A percentile compares a stretch with the other conserved stretches of the same genome.
Conservation (phyloP, 2,888 invertebrate genomes). For the Plusia festucae region DNA sequence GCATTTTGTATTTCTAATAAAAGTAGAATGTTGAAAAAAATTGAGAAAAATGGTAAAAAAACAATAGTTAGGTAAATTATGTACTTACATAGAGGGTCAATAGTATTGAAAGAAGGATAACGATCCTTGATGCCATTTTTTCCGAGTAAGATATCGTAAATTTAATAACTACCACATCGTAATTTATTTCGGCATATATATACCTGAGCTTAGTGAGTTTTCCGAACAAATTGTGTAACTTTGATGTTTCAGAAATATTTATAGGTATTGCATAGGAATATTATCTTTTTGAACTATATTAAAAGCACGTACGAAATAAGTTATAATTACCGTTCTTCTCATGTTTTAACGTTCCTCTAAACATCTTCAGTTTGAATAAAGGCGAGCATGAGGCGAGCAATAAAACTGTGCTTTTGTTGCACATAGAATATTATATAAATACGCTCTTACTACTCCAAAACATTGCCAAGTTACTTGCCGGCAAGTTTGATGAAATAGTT, state of each 20-base stretch:
- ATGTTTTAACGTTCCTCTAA: too few relatives aligned
- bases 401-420: too few relatives aligned
- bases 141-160: neutral
- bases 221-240: neutral
- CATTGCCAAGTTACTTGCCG: too few relatives aligned
- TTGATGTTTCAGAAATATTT: neutral
- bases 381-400: too few relatives aligned
- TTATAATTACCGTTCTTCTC: too few relatives aligned
- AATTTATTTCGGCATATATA: neutral
- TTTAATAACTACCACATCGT: neutral
- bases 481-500: too few relatives aligned
- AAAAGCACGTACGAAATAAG: constrained; percentile 18
- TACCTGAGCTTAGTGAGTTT: neutral
- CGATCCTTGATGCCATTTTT: constrained; percentile 31
- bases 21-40: neutral
- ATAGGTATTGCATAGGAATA: constrained; percentile 1
- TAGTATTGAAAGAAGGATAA: constrained; percentile 31
- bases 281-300: constrained; percentile 17
- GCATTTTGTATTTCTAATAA: neutral
- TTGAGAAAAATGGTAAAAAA: neutral
- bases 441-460: too few relatives aligned
- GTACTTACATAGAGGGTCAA: constrained; percentile 42
- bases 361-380: too few relatives aligned
- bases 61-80: neutral
- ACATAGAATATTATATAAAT: too few relatives aligned